phyloP scores from a whole-genome alignment of 2,113 vertebrate genomes.

The Corythoichthys haematopterus region DNA sequence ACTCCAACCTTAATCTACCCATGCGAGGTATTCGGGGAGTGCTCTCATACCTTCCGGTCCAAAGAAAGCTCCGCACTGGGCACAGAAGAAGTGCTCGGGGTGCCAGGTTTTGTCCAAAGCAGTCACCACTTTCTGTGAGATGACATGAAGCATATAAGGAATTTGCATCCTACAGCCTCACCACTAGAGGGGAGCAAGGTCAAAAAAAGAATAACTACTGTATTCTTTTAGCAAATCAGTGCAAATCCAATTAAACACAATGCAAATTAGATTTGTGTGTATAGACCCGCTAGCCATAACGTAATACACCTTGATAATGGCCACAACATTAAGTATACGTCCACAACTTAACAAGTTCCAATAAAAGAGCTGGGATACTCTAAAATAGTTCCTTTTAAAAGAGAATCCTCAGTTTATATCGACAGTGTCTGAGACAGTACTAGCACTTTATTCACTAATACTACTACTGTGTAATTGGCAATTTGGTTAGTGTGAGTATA shows the following conservation, averaged over 20 bases:
- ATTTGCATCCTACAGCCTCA: neutral
- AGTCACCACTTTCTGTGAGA: slow-evolving; percentile 82
- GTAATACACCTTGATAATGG: neutral
- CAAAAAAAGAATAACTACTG: neutral
- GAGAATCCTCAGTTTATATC: too few relatives aligned
- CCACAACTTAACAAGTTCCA: neutral
- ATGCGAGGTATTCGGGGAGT: neutral
- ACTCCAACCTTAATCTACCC: neutral
- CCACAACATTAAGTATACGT: neutral
- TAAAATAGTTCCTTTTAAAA: too few relatives aligned
- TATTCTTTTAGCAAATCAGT: neutral
- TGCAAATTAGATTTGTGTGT: neutral
- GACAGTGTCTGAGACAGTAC: too few relatives aligned
- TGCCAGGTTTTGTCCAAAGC: slow-evolving; percentile 94
- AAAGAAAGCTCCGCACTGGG: slow-evolving; percentile 77
- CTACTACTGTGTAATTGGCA: too few relatives aligned
- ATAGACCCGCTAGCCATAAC: neutral
- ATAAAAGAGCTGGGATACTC: neutral
- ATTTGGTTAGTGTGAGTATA: too few relatives aligned
- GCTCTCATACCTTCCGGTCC: slow-evolving; percentile 55
- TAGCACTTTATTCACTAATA: too few relatives aligned
- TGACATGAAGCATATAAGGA: neutral
- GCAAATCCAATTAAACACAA: neutral
- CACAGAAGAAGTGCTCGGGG: slow-evolving; percentile 94
- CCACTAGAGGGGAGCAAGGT: slow-evolving; percentile 39